Percentiles rank a stretch among this genome's conserved stretches.
phyloP scores from a whole-genome alignment of 2,113 vertebrate species.

The Pangasianodon gigas region DNA sequence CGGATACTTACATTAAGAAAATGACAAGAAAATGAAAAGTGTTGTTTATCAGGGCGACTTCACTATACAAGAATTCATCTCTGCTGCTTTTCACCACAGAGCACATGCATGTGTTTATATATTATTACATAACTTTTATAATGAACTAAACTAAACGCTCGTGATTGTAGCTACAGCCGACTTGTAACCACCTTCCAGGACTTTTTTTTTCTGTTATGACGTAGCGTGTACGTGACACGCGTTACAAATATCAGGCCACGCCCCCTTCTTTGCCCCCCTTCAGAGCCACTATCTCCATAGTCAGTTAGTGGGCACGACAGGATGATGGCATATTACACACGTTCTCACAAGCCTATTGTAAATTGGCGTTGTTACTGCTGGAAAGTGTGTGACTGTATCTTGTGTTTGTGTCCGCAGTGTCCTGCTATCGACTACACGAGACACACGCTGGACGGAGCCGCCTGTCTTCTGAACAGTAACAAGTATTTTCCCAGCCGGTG shows the following conservation, averaged over 20 bases:
- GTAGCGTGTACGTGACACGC: no score
- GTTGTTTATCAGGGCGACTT: no score
- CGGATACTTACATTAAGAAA: no score
- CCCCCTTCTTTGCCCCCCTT: background rate
- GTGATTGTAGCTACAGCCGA: no score
- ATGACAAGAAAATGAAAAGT: no score
- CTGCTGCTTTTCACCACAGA: background rate
- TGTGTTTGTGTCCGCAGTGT: slow-evolving; percentile 76
- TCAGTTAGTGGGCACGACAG: background rate
- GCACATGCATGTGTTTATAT: no score
- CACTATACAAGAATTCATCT: no score
- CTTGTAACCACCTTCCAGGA: no score
- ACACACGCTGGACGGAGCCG: slow-evolving; percentile 97
- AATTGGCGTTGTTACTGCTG: background rate
- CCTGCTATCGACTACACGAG: slow-evolving; percentile 98
- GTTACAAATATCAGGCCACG: background rate
- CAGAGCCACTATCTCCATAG: no score
- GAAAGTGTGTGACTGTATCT: background rate
- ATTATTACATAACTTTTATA: no score
- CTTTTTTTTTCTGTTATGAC: no score
- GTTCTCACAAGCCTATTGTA: background rate
- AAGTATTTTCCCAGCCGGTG: slow-evolving; percentile 99
- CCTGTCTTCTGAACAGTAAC: slow-evolving; percentile 99
- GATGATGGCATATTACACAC: background rate
- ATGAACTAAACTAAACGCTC: no score